These are phyloP conservation scores for Pipra filicauda DNA, from an alignment of 2,113 vertebrate genomes.

Conservation along the genomic window DNA sequence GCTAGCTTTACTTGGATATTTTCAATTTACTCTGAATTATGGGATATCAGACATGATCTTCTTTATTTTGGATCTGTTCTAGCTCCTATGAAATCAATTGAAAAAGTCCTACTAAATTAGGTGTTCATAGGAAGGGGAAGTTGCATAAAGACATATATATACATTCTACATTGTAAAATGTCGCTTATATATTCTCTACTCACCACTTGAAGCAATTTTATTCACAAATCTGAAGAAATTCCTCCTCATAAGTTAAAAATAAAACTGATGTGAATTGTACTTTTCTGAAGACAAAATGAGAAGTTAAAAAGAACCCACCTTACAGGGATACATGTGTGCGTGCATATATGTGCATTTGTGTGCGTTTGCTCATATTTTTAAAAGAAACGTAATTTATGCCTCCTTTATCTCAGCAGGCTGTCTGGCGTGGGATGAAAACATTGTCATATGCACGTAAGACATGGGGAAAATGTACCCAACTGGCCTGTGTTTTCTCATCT, in stretches of 20 bases:
- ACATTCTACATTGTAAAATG: background rate
- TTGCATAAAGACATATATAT: background rate
- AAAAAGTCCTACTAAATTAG: background rate
- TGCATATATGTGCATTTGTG: background rate
- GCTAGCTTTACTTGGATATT: background rate
- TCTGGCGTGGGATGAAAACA: background rate
- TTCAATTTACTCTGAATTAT: background rate
- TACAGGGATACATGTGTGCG: background rate
- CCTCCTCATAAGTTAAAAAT: constrained; percentile 19
- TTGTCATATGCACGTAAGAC: background rate
- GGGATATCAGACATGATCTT: background rate
- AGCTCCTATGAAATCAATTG: background rate
- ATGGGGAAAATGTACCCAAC: background rate
- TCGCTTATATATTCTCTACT: background rate
- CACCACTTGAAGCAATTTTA: background rate
- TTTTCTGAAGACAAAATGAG: background rate
- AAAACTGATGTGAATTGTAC: background rate
- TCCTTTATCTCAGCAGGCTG: background rate
- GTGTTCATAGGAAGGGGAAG: background rate
- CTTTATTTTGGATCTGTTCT: background rate
- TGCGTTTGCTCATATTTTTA: background rate
- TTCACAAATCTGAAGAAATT: constrained; percentile 30
- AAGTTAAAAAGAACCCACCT: background rate
- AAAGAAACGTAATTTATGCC: background rate
- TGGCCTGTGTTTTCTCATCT: constrained; percentile 12